Conservation (phyloP, 2,888 invertebrate genomes). For the Steinernema scapterisci region DNA sequence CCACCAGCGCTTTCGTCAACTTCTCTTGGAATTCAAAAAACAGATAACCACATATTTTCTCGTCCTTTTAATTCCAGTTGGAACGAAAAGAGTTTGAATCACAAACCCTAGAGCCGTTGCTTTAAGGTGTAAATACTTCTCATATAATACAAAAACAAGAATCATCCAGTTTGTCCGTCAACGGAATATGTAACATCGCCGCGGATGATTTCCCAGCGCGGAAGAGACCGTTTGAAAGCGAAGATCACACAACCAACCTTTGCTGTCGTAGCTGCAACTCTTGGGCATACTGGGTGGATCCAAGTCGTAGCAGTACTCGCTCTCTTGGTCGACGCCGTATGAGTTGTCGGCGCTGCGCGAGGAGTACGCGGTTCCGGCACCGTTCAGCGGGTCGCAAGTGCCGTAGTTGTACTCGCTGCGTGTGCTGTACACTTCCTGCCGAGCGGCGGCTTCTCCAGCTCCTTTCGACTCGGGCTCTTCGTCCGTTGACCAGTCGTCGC, state of each 20-base stretch:
- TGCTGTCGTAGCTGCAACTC: constrained; percentile 20
- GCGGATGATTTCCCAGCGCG: too few species aligned
- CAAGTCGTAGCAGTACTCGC: constrained; percentile 1
- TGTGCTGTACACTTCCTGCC: constrained; percentile 6
- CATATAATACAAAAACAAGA: too few species aligned
- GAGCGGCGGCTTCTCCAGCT: constrained; percentile 15
- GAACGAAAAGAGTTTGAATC: too few species aligned
- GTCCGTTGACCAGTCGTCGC: constrained; percentile 57
- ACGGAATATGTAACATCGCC: too few species aligned
- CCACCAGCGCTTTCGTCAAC: too few species aligned
- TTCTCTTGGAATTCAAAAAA: too few species aligned
- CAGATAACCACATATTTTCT: too few species aligned
- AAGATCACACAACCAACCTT: constrained; percentile 4
- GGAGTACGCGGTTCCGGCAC: constrained; percentile 1
- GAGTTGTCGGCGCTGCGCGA: constrained; percentile 27
- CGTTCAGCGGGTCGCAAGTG: neutral
- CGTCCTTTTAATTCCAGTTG: too few species aligned
- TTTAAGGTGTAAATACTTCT: too few species aligned
- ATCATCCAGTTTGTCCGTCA: too few species aligned
- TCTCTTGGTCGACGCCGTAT: neutral
- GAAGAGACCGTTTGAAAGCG: neutral
- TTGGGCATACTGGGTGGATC: neutral
- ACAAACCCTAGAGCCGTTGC: too few species aligned
- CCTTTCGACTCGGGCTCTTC: constrained; percentile 25
- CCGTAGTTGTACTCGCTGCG: constrained; percentile 24